Conservation (phyloP, 2,797 vertebrate species). For the Garrulus glandarius region DNA sequence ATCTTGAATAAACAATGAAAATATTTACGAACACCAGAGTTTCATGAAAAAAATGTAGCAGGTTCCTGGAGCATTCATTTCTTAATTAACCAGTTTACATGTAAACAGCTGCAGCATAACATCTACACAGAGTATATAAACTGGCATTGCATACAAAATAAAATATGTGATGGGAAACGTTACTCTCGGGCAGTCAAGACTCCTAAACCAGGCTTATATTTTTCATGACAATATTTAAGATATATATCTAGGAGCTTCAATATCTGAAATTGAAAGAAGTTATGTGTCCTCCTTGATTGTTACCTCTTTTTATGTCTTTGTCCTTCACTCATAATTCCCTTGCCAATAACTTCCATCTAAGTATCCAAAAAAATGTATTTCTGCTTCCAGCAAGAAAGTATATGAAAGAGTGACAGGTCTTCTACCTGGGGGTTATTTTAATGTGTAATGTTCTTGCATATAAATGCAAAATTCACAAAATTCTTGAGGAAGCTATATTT, state of each 20-base stretch:
- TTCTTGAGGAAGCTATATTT: background rate
- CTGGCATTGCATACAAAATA: background rate
- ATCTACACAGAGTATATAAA: background rate
- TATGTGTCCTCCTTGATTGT: background rate
- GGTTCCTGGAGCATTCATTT: background rate
- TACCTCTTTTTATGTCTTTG: background rate
- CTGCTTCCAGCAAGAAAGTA: background rate
- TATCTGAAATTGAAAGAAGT: background rate
- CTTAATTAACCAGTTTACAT: background rate
- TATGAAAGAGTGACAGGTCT: background rate
- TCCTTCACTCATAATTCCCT: background rate
- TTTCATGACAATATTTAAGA: background rate
- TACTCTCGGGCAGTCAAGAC: background rate
- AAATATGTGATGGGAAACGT: background rate
- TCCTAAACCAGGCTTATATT: background rate
- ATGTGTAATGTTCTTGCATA: background rate
- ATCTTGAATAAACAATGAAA: background rate
- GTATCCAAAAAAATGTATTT: background rate
- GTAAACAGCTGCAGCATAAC: background rate
- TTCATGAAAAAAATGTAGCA: background rate
- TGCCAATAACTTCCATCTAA: background rate
- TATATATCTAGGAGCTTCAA: background rate
- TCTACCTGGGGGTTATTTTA: background rate
- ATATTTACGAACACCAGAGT: background rate
- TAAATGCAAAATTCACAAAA: background rate